Conservation (phyloP, 1,140 invertebrate species). For the Reticulitermes speratus region DNA sequence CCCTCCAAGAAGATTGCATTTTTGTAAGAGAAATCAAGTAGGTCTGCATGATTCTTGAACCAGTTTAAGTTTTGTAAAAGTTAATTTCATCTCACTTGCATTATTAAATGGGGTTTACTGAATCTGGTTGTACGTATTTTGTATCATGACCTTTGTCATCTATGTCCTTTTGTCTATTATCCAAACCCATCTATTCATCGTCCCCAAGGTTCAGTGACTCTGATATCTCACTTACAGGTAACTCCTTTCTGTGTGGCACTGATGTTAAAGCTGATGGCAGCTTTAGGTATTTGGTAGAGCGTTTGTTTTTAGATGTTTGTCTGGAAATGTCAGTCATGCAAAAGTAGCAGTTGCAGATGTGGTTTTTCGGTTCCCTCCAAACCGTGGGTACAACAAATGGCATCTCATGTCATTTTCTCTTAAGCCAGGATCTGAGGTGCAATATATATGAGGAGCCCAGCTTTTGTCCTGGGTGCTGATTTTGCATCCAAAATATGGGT, state of each 20-base stretch:
- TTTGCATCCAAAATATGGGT: conserved; percentile 17
- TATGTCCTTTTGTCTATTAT: no score
- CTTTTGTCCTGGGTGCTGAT: not conserved
- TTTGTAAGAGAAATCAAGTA: no score
- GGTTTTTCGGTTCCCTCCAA: conserved; percentile 37
- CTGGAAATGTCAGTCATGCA: conserved; percentile 35
- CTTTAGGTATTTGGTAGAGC: conserved; percentile 26
- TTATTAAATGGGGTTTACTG: no score
- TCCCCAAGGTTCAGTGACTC: no score
- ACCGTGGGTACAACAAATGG: conserved; percentile 38
- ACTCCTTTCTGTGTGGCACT: not conserved
- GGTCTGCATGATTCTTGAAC: no score
- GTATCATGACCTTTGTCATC: no score
- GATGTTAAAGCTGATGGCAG: conserved; percentile 25
- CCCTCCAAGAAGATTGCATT: no score
- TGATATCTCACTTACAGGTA: not conserved
- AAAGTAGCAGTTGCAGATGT: conserved; percentile 37
- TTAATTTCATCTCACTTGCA: no score
- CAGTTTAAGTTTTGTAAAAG: no score
- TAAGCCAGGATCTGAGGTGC: not conserved
- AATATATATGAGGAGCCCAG: not conserved
- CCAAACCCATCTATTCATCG: no score
- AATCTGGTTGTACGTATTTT: no score
- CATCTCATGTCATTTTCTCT: not conserved
- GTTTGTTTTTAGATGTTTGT: conserved; percentile 32